phyloP scores from a whole-genome alignment of 2,888 invertebrate species.

The Muschampia staudingeri region DNA sequence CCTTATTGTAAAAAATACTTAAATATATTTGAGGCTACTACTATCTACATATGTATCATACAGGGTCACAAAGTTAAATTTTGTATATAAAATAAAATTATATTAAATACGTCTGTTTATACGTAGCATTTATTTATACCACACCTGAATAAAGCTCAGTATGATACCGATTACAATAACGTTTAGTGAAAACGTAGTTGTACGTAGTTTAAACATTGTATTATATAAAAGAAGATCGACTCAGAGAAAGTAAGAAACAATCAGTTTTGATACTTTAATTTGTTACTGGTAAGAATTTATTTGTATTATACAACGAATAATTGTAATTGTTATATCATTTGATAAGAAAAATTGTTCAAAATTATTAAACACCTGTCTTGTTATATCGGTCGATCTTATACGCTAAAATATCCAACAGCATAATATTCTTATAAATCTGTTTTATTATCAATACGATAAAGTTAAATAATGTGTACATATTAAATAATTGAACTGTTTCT shows the following conservation, averaged over 20 bases:
- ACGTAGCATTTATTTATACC: conserved; percentile 86
- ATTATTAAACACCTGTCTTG: not conserved
- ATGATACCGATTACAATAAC: conserved; percentile 73
- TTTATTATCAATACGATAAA: conserved; percentile 20
- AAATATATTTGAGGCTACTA: conserved; percentile 85
- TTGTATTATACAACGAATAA: conserved; percentile 11
- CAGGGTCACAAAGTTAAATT: conserved; percentile 87
- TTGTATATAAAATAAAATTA: conserved; percentile 78
- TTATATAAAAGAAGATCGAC: conserved; percentile 52
- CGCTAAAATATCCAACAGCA: conserved; percentile 63
- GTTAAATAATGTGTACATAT: conserved; percentile 34
- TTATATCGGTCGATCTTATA: conserved; percentile 33
- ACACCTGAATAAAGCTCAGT: conserved; percentile 91
- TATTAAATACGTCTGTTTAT: conserved; percentile 72
- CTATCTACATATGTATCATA: conserved; percentile 72
- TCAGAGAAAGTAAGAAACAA: not conserved
- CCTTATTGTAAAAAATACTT: conserved; percentile 79
- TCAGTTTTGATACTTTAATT: not conserved
- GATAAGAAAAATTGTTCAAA: not conserved
- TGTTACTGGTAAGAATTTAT: not conserved
- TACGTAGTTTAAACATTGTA: conserved; percentile 60
- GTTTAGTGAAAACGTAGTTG: conserved; percentile 55
- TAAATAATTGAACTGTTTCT: conserved; percentile 23
- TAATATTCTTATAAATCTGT: conserved; percentile 70
- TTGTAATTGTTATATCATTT: not conserved